Conservation (phyloP, 2,113 vertebrate genomes). For the Hyperoodon ampullatus region DNA sequence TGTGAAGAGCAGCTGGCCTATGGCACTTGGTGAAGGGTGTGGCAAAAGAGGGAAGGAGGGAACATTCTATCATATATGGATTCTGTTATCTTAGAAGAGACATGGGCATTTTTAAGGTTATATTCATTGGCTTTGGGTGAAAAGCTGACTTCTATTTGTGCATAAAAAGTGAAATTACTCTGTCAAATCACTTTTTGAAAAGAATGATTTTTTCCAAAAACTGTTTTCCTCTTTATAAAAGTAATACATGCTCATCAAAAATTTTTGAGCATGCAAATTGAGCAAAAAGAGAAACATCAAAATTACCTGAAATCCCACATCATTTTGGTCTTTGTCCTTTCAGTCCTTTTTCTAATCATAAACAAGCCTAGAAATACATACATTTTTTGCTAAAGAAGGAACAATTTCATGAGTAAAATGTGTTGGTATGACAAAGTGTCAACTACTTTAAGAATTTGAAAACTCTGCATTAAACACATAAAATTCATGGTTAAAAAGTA, state of each 20-base stretch:
- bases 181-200: neutral
- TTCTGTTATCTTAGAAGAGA: neutral
- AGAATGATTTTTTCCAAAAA: neutral
- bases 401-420: neutral
- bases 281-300: neutral
- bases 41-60: neutral
- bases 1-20: neutral
- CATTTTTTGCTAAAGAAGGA: neutral
- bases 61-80: neutral
- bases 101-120: neutral
- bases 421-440: neutral
- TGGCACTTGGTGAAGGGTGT: neutral
- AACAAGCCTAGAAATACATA: neutral
- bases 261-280: neutral
- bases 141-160: neutral
- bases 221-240: neutral
- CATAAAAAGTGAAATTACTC: neutral
- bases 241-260: neutral
- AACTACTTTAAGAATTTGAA: neutral
- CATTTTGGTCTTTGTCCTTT: neutral
- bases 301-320: neutral
- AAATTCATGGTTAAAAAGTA: slow-evolving; percentile 1
- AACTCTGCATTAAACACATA: neutral
- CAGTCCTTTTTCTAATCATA: neutral
- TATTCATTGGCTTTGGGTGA: neutral